A percentile compares a stretch with the other conserved stretches of the same genome.
phyloP scores from a whole-genome alignment of 1,140 invertebrate genomes.

The Acromyrmex charruanus region DNA sequence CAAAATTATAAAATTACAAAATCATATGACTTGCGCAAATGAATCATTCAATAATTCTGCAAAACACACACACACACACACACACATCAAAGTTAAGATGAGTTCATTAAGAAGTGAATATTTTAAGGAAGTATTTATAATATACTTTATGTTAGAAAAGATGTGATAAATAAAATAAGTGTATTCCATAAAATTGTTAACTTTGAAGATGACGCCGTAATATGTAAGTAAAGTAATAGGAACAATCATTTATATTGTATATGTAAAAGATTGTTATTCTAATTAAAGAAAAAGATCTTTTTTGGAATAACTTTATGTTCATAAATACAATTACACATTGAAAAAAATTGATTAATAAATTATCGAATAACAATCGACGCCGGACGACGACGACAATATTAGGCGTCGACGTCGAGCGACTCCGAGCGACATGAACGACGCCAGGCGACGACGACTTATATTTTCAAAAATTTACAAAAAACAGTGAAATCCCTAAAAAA shows the following conservation, averaged over 20 bases:
- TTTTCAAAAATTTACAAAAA: too few relatives aligned
- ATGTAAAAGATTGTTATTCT: not conserved
- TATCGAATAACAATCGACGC: too few relatives aligned
- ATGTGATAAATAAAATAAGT: not conserved
- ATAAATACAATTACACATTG: too few relatives aligned
- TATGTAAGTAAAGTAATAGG: not conserved
- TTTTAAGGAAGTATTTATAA: not conserved
- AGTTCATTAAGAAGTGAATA: not conserved
- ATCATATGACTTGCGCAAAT: not conserved
- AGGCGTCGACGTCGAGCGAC: too few relatives aligned
- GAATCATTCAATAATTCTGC: not conserved
- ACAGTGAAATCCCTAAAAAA: too few relatives aligned
- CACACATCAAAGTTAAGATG: not conserved
- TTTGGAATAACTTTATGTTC: too few relatives aligned
- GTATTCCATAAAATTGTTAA: not conserved
- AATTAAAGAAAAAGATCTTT: not conserved
- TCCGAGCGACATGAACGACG: too few relatives aligned
- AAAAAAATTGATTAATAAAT: too few relatives aligned
- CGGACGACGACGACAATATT: too few relatives aligned
- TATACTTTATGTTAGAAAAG: not conserved
- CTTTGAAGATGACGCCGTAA: not conserved
- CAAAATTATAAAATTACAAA: not conserved
- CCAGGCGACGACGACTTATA: too few relatives aligned
- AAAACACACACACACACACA: not conserved
- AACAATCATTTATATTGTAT: not conserved